Conservation (phyloP, 2,888 invertebrate genomes). For the Halocaridina rubra region DNA sequence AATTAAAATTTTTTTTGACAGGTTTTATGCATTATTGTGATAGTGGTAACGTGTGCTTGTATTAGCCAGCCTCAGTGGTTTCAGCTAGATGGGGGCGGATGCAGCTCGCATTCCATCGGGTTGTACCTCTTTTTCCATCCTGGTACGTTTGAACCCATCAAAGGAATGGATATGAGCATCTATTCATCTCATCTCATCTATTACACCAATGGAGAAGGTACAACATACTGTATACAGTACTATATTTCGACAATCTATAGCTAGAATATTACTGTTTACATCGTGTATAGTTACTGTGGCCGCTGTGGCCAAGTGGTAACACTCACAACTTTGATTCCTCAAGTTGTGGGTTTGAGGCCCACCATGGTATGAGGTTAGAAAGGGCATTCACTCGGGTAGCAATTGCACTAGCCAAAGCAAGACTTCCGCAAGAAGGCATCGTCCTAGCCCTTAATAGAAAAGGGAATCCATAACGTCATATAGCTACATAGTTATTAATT, state of each 20-base stretch:
- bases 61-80: conserved; percentile 41
- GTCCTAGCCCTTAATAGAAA: too few relatives aligned
- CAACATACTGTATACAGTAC: too few relatives aligned
- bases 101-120: conserved; percentile 14
- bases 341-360: too few relatives aligned
- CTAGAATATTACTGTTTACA: not conserved
- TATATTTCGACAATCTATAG: not conserved
- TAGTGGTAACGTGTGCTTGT: conserved; percentile 38
- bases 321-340: too few relatives aligned
- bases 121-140: conserved; percentile 45
- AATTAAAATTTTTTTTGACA: not conserved
- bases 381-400: not conserved
- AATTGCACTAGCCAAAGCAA: not conserved
- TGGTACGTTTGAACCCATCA: conserved; percentile 1
- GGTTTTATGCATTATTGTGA: conserved; percentile 28
- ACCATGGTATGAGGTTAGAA: too few relatives aligned
- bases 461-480: too few relatives aligned
- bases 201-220: conserved; percentile 29
- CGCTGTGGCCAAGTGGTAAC: too few relatives aligned
- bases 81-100: conserved; percentile 41
- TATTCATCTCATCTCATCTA: conserved; percentile 3
- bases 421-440: too few relatives aligned
- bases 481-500: too few relatives aligned
- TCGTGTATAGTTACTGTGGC: not conserved
- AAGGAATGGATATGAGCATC: not conserved